phyloP scores from a whole-genome alignment of 1,140 invertebrate species.

The Brachionus calyciflorus region DNA sequence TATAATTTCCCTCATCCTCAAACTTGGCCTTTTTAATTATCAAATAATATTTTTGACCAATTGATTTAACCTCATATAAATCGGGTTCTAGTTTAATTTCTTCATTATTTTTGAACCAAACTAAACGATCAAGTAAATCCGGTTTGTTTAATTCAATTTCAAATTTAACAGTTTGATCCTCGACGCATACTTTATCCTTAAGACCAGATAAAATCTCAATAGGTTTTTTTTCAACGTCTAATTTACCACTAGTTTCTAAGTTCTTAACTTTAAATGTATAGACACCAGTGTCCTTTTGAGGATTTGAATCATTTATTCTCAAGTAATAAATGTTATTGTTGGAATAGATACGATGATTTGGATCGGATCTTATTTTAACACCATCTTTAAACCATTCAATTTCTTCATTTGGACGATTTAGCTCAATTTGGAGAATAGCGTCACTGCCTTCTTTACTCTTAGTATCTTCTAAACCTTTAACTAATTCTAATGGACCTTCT shows the following conservation, averaged over 20 bases:
- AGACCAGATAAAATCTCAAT: conserved; percentile 22
- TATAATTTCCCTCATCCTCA: conserved; percentile 42
- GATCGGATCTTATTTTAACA: conserved; percentile 16
- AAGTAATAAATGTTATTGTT: conserved; percentile 40
- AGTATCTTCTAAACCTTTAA: conserved; percentile 36
- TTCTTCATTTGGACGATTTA: conserved; percentile 43
- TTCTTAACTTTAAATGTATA: conserved; percentile 29
- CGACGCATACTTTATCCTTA: conserved; percentile 23
- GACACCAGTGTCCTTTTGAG: neutral
- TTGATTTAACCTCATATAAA: conserved; percentile 26
- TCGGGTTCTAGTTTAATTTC: conserved; percentile 5
- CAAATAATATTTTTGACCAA: conserved; percentile 9
- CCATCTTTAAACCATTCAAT: conserved; percentile 44
- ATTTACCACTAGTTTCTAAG: conserved; percentile 15
- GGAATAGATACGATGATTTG: neutral
- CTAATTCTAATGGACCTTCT: conserved; percentile 43
- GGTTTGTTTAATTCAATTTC: conserved; percentile 46
- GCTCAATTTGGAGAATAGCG: neutral
- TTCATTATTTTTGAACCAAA: conserved; percentile 38
- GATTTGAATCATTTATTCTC: conserved; percentile 18
- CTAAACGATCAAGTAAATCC: neutral
- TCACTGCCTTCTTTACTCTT: conserved; percentile 10
- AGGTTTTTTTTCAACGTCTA: conserved; percentile 29
- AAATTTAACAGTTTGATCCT: conserved; percentile 35
- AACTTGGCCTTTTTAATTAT: conserved; percentile 24